Base-by-base conservation (phyloP, 1,140 invertebrate species). In the Daktulosphaira vitifoliae region DNA sequence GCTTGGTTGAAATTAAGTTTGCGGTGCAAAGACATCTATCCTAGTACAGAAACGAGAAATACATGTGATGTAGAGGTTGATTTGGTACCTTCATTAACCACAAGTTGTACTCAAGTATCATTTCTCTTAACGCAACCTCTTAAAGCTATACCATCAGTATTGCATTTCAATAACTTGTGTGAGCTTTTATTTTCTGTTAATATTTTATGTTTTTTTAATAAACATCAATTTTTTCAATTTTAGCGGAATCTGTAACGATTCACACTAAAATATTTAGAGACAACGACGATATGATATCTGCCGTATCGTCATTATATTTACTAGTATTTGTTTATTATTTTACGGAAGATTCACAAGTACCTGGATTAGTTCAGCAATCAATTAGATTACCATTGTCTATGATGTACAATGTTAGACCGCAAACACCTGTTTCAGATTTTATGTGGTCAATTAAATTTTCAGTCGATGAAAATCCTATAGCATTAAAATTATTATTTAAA, bases 161-260 rank as follows among this genome's bases (percentile, higher is more conserved):
- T 62, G 3, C 56, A 62, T 62, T 48, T 62, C 18, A 62, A 62
- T 18, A 39, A 62, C n/a, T 48, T 62, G 7, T 29, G 56, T 62
- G 44, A 1, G 42, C n/a, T n/a, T 33, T 5, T 44, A 16, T 44
- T 44, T 16, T 16, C n/a, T 11, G 26, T 22, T 25, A 9, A 50
- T 2, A 13, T 33, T 33, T 33, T 33, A 16, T 16, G 22, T 42
- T 38, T 22, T 38, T 15, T 38, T 23, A 39, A 53, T 2, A 23
- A 22, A 53, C 1, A 53, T 4, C 37, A 5, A 51, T 53, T 23
- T 9, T 37, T 37, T 39, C 18, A 18, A 6, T 42, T 23, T 2
- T 22, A 62, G 56, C 26, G n/a, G 56, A 62, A 9, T 46, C 11
- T 5, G 46, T 33, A 13, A 62, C 56, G 4, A 23, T 62, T 11